Evolutionary conservation across 2,888 invertebrate species (phyloP), one percentile per base, ranked within the genome.

Genomic region (Merodon equestris): DNA sequence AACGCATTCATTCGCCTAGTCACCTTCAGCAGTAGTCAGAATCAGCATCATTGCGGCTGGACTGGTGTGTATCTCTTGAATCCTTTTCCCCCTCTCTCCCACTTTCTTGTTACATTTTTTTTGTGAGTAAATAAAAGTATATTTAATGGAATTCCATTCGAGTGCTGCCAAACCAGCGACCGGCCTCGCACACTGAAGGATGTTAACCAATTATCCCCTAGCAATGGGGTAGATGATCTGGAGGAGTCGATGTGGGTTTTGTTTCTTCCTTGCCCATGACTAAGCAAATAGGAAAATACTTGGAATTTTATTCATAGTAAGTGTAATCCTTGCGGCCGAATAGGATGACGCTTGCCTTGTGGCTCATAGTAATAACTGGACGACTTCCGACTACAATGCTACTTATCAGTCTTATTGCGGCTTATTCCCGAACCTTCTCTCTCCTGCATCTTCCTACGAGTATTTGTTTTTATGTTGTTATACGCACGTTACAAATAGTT

Each of bases 211-310:
- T 60, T 61, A 70, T 61, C 60, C 17, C 40, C 9, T 9, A 10
- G 40, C 40, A 9, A 9, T 12, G 19, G 1, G 13, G 53, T 10
- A 12, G 14, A n/a, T 38, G 54, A 10, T 14, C n/a, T 9, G 47
- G 3, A 9, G 14, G 9, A 10, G 2, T 14, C 9, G 38, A 38
- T 14, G 14, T 12, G 18, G 13, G 40, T 38, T 53, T 48, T 61
- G 45, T 54, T 68, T 42, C 50, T 40, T 56, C 64, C 7, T 40
- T 60, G 53, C 58, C 64, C 61, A 40, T 40, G 71, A 27, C 76
- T 76, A 58, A 76, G 76, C 71, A 70, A 70, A 71, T 77, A 72
- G 72, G 66, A 77, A 72, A 77, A 77, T 67, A 14, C 53, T 77
- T 77, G 67, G 67, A 72, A 77, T 72, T 66, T 72, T 72, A 72